Percentiles rank a stretch among this genome's conserved stretches.
phyloP scores from a whole-genome alignment of 2,797 vertebrate genomes.

The Scarus forsteni region DNA sequence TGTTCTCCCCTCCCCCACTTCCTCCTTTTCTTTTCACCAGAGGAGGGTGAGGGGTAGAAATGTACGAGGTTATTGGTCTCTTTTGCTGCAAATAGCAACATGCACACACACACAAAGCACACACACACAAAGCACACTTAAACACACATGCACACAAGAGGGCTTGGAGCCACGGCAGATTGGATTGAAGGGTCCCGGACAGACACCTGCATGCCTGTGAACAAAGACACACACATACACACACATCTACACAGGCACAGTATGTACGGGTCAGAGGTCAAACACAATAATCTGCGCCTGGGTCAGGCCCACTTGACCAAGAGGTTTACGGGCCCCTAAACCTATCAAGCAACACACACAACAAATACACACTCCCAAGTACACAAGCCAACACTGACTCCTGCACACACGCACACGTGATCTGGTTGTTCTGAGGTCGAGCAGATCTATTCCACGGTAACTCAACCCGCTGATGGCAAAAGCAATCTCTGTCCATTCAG shows the following conservation, averaged over 20 bases:
- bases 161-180: slow-evolving; percentile 27
- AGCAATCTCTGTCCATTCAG: slow-evolving; percentile 39
- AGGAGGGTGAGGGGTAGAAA: slow-evolving; percentile 51
- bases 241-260: slow-evolving; percentile 29
- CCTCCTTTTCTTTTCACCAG: slow-evolving; percentile 23
- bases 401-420: slow-evolving; percentile 6
- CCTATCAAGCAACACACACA: slow-evolving; percentile 52
- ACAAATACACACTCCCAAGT: background rate
- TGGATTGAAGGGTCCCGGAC: slow-evolving; percentile 57
- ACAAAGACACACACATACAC: slow-evolving; percentile 38
- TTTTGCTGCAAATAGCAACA: slow-evolving; percentile 30
- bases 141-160: slow-evolving; percentile 13
- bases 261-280: slow-evolving; percentile 60
- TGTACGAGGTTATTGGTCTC: slow-evolving; percentile 45
- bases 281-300: slow-evolving; percentile 67
- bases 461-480: slow-evolving; percentile 46
- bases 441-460: slow-evolving; percentile 48
- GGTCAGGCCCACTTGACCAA: slow-evolving; percentile 76
- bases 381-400: background rate
- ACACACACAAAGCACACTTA: slow-evolving; percentile 3
- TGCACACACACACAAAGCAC: slow-evolving; percentile 12
- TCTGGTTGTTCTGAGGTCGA: slow-evolving; percentile 50
- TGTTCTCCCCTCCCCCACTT: slow-evolving; percentile 33
- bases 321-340: slow-evolving; percentile 74
- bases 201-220: slow-evolving; percentile 50